Conservation (phyloP, 2,888 invertebrate species). For the Drosophila neotestacea region DNA sequence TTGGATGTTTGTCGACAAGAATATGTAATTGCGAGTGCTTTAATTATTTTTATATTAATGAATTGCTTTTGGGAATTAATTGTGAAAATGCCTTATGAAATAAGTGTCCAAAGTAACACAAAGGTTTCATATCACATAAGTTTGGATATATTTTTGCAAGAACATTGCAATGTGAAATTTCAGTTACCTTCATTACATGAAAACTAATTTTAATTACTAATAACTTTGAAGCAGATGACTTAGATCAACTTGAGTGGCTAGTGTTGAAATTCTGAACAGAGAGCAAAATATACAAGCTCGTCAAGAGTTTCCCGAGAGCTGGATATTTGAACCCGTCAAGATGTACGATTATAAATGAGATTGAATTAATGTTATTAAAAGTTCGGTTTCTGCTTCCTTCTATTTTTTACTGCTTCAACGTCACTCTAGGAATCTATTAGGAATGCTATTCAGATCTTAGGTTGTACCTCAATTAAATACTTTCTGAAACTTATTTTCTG, state of each 20-base stretch:
- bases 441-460: neutral
- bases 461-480: neutral
- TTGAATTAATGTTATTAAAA: neutral
- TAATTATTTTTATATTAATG: neutral
- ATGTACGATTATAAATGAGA: slow-evolving; percentile 9
- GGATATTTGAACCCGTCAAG: slow-evolving; percentile 17
- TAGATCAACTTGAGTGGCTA: slow-evolving; percentile 2
- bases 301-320: slow-evolving; percentile 20
- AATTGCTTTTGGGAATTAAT: slow-evolving; percentile 6
- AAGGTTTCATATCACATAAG: neutral
- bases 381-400: neutral
- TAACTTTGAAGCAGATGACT: neutral
- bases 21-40: slow-evolving; percentile 5
- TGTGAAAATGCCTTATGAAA: slow-evolving; percentile 1
- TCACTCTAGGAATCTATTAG: neutral
- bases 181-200: too few relatives aligned
- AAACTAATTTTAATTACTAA: too few relatives aligned
- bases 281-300: slow-evolving; percentile 3
- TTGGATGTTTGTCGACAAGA: slow-evolving; percentile 4
- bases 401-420: neutral
- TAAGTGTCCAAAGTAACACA: slow-evolving; percentile 14
- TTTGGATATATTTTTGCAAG: neutral
- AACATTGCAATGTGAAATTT: neutral
- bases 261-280: neutral
- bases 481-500: neutral